Evolutionary conservation across 2,113 vertebrate genomes (phyloP).

Genomic region (Corythornis cristatus): DNA sequence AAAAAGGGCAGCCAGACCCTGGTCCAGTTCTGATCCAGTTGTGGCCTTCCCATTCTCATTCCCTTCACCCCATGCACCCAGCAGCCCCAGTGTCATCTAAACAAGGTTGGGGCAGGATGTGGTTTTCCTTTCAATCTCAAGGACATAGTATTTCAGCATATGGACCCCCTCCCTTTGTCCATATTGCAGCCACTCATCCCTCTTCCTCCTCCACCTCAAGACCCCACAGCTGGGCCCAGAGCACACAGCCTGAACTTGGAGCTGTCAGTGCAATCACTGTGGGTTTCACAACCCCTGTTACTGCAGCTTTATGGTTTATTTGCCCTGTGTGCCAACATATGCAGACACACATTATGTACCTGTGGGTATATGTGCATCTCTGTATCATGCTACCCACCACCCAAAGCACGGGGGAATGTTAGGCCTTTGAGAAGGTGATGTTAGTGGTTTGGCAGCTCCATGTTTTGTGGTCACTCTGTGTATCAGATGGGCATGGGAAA

Average conservation of each 20-base stretch:
- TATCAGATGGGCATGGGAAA: slow-evolving; percentile 63
- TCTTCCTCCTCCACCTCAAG: background rate
- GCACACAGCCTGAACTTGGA: background rate
- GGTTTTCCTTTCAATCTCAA: background rate
- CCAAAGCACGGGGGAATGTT: background rate
- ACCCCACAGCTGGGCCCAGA: slow-evolving; percentile 1
- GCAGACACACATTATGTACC: background rate
- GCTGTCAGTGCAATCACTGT: background rate
- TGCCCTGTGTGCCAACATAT: background rate
- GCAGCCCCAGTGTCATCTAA: background rate
- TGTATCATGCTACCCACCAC: background rate
- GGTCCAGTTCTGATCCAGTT: background rate
- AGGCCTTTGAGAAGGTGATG: background rate
- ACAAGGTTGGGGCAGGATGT: background rate
- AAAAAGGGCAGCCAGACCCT: background rate
- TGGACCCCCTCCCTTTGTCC: background rate
- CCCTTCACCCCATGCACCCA: background rate
- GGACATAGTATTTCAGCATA: background rate
- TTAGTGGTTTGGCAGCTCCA: background rate
- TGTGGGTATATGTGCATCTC: background rate
- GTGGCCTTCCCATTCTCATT: background rate
- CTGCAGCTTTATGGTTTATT: slow-evolving; percentile 23
- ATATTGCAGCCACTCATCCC: background rate
- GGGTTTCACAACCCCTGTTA: slow-evolving; percentile 40
- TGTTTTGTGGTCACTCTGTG: background rate